Percentiles rank a stretch among this genome's conserved stretches.
Evolutionary conservation across 2,797 vertebrate species (phyloP).

Genomic region (Arnoldichthys spilopterus): DNA sequence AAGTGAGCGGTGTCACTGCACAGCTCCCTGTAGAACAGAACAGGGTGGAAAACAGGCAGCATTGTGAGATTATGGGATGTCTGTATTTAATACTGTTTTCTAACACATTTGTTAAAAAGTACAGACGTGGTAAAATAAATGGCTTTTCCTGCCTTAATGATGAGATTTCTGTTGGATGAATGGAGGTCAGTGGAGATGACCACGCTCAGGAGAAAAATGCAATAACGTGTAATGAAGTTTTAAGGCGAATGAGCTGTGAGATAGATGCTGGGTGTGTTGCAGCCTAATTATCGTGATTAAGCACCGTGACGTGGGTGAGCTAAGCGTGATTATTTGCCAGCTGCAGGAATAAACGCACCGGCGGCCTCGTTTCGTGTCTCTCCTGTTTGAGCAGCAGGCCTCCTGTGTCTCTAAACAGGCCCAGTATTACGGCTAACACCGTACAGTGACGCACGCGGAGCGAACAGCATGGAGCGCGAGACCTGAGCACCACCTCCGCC

Average conservation of each 20-base stretch:
- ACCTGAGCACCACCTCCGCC: neutral
- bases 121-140: too few species aligned
- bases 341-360: slow-evolving; percentile 47
- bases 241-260: neutral
- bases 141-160: too few species aligned
- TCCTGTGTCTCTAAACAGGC: neutral
- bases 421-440: neutral
- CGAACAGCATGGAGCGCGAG: neutral
- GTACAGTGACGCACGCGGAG: neutral
- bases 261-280: neutral
- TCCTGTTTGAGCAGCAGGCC: slow-evolving; percentile 22
- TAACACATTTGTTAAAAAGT: too few species aligned
- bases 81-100: too few species aligned
- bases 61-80: too few species aligned
- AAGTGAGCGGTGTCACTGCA: too few species aligned
- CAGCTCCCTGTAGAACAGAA: too few species aligned
- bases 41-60: too few species aligned
- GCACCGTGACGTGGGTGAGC: slow-evolving; percentile 36
- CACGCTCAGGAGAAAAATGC: neutral
- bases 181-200: neutral
- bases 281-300: slow-evolving; percentile 46
- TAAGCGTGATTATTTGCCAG: slow-evolving; percentile 38
- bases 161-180: too few species aligned
- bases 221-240: slow-evolving; percentile 9
- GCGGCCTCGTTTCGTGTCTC: neutral